Base-by-base conservation (phyloP, 2,888 invertebrate genomes). In the Stenodema calcarata region DNA sequence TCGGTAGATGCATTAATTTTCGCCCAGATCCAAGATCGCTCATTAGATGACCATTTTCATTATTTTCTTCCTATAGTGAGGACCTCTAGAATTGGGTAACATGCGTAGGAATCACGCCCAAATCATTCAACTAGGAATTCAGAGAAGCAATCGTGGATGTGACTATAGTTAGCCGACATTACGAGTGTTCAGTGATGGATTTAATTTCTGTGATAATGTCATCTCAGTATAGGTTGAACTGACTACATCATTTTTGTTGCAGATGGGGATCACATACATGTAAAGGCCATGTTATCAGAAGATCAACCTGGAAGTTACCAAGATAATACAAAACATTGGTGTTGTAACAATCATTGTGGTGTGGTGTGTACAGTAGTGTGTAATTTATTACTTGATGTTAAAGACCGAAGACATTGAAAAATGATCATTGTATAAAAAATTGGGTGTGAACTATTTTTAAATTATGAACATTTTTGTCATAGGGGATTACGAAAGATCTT, bases 211-310 rank as follows among this genome's bases (percentile, higher is more conserved):
- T n/a, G n/a, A n/a, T n/a, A n/a, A n/a, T n/a, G n/a, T n/a, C n/a
- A n/a, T n/a, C n/a, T n/a, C n/a, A n/a, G n/a, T n/a, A n/a, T n/a
- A n/a, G n/a, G n/a, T n/a, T n/a, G n/a, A n/a, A n/a, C n/a, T n/a
- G n/a, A n/a, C n/a, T n/a, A n/a, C n/a, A n/a, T n/a, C 41, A 23
- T 80, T 23, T 54, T 9, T 82, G 18, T 82, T 82, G 12, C 82
- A 82, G 82, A 82, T 82, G 82, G 82, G 82, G n/a, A 70, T 62
- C 41, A 82, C 82, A 69, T 82, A 82, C 69, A 82, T 82, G 82
- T 82, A 42, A 81, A 18, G 12, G 50, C 14, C 50, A 16, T 16
- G 11, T 16, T 54, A 54, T 54, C 54, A 18, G 54, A 18, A n/a
- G 18, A 18, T 18, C 54, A n/a, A 54, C 1, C 2, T 54, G 18